phyloP scores from a whole-genome alignment of 2,113 vertebrate species.

The Natator depressus region DNA sequence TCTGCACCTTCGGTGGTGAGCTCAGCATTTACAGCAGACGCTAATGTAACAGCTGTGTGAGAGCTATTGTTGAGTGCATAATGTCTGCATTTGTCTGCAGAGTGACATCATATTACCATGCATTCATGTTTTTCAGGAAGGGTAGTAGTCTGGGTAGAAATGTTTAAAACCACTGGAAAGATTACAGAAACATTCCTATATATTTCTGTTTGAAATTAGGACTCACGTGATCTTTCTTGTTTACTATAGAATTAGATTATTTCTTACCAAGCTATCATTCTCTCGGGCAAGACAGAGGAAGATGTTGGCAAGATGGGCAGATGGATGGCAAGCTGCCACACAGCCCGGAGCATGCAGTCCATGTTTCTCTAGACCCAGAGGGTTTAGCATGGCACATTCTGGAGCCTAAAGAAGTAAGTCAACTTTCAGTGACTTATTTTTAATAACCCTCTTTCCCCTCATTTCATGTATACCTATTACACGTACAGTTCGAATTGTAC shows the following conservation, averaged over 20 bases:
- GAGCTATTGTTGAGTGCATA: not conserved
- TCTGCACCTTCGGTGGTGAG: not conserved
- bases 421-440: conserved; percentile 52
- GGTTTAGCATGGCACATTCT: not conserved
- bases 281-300: conserved; percentile 56
- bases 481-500: not conserved
- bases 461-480: not conserved
- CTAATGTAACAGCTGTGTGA: not conserved
- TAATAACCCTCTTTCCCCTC: conserved; percentile 2
- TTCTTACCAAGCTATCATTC: conserved; percentile 31
- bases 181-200: rapidly evolving
- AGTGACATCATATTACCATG: not conserved
- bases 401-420: conserved; percentile 44
- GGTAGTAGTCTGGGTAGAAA: not conserved
- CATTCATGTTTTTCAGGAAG: rapidly evolving
- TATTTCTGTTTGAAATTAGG: not conserved
- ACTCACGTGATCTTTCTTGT: not conserved
- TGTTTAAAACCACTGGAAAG: not conserved
- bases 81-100: rapidly evolving
- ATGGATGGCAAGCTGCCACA: conserved; percentile 75
- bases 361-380: conserved; percentile 41
- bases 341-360: conserved; percentile 50
- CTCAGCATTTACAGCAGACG: not conserved
- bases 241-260: conserved; percentile 33
- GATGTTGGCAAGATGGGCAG: conserved; percentile 61